phyloP scores from a whole-genome alignment of 64 coral and sea anemone genomes.

The Catalaphyllia jardinei region DNA sequence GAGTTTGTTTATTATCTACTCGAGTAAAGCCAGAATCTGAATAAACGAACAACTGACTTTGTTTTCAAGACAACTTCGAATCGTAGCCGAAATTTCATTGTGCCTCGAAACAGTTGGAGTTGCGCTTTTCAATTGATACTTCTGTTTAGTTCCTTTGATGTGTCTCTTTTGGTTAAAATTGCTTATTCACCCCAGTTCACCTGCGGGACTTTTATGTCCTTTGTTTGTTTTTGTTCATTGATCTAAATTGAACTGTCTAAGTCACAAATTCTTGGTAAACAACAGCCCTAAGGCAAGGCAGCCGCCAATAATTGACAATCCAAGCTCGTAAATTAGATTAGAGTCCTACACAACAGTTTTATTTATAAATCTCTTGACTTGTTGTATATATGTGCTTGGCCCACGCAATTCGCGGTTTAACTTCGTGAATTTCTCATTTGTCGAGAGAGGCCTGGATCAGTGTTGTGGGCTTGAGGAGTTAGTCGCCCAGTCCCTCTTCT shows the following conservation, averaged over 20 bases:
- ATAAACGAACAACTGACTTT: neutral
- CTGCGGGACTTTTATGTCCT: neutral
- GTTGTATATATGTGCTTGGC: too few species aligned
- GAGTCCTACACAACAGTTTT: neutral
- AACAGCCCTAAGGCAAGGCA: neutral
- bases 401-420: too few species aligned
- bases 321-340: neutral
- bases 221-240: constrained; percentile 2
- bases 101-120: neutral
- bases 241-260: neutral
- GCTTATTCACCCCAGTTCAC: neutral
- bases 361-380: neutral
- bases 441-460: too few species aligned
- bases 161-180: neutral
- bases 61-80: neutral
- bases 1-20: constrained; percentile 1
- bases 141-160: neutral
- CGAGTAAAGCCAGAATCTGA: neutral
- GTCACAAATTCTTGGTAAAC: neutral
- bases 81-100: neutral
- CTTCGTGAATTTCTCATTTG: too few species aligned
- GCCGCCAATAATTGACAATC: neutral
- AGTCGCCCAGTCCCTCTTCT: too few species aligned
- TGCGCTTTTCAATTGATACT: neutral
- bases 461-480: too few species aligned